Evolutionary conservation across 2,888 invertebrate genomes (phyloP).

Genomic region (Ichneumoninae sp.): DNA sequence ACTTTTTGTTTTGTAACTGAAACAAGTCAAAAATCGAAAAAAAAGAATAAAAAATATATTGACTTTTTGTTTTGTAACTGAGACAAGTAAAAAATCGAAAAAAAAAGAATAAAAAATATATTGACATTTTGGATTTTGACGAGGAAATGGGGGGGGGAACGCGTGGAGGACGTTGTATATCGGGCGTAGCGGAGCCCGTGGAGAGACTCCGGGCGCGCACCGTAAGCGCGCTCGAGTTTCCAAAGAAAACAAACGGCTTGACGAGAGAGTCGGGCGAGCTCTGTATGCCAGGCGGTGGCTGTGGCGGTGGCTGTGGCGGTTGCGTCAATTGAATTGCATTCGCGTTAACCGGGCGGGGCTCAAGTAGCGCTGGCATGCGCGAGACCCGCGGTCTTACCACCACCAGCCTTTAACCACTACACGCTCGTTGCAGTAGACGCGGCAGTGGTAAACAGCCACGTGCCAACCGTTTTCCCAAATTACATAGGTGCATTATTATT

Average conservation of each 20-base stretch:
- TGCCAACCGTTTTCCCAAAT: constrained; percentile 45
- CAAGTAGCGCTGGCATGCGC: constrained; percentile 54
- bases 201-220: constrained; percentile 19
- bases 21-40: no score
- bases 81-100: no score
- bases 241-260: constrained; percentile 46
- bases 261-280: neutral
- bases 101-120: no score
- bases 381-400: constrained; percentile 14
- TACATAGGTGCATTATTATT: constrained; percentile 12
- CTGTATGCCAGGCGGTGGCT: neutral
- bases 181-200: neutral
- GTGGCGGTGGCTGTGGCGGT: constrained; percentile 23
- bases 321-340: constrained; percentile 63
- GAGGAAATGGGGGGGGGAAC: no score
- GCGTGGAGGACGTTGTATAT: neutral
- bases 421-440: constrained; percentile 30
- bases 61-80: no score
- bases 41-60: no score
- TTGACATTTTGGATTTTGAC: no score
- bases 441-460: constrained; percentile 48
- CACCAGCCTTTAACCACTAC: constrained; percentile 5
- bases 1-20: no score
- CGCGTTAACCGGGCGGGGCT: constrained; percentile 55
- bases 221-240: constrained; percentile 33